Conservation (phyloP, 2,113 vertebrate species). For the Choloepus hoffmanni region DNA sequence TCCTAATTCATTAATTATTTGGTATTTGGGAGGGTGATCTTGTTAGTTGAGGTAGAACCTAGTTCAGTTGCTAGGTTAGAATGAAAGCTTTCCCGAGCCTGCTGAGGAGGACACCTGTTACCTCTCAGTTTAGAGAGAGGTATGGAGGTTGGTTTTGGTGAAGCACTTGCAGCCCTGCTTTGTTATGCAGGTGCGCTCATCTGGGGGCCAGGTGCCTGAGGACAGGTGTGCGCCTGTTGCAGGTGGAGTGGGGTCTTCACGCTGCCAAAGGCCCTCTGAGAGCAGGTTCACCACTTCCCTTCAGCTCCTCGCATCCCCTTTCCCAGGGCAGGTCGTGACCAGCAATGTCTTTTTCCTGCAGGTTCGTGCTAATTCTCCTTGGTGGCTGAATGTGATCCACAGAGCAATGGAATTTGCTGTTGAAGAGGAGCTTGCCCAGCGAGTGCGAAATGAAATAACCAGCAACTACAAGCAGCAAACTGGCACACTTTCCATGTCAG, state of each 20-base stretch:
- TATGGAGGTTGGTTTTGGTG: not conserved
- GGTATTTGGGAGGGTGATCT: not conserved
- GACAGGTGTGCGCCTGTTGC: not conserved
- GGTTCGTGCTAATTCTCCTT: constrained; percentile 90
- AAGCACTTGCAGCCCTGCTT: constrained; percentile 5
- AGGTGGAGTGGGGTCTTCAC: not conserved
- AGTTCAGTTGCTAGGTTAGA: not conserved
- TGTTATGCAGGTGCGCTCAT: not conserved
- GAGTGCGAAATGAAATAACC: constrained; percentile 96
- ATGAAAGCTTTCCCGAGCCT: not conserved
- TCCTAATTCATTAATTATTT: constrained; percentile 39
- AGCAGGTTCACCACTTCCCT: constrained; percentile 25
- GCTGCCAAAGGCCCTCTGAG: not conserved
- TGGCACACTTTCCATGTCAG: constrained; percentile 95
- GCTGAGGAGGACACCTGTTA: not conserved
- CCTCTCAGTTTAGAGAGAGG: not conserved
- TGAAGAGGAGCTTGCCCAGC: constrained; percentile 95
- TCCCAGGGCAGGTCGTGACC: not conserved
- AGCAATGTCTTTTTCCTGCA: constrained; percentile 65
- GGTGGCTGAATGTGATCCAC: constrained; percentile 97
- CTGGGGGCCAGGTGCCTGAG: not conserved
- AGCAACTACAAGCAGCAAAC: constrained; percentile 95
- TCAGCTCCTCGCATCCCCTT: not conserved
- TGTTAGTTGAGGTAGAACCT: constrained; percentile 4
- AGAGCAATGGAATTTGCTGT: constrained; percentile 90